Evolutionary conservation across 2,888 invertebrate genomes (phyloP).

Genomic region (Parthenolecanium corni): DNA sequence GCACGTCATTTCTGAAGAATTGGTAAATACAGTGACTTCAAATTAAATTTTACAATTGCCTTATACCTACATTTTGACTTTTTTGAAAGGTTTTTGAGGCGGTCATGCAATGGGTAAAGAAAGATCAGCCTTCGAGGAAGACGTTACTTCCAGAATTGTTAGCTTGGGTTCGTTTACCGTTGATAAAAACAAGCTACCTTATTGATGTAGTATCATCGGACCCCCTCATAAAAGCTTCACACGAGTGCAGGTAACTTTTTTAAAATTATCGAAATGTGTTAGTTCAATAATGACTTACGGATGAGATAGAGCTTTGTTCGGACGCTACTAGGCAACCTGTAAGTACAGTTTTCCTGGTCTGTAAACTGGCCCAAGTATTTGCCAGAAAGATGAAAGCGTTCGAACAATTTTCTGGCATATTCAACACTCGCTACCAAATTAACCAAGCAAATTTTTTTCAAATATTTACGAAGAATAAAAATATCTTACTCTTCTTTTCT

Average conservation of each 20-base stretch:
- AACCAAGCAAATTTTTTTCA: too few species aligned
- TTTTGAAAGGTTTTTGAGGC: slow-evolving; percentile 66
- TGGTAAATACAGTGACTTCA: slow-evolving; percentile 40
- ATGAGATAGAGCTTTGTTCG: too few species aligned
- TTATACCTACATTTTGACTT: neutral
- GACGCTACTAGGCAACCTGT: too few species aligned
- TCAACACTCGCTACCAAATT: too few species aligned
- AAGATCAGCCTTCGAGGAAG: slow-evolving; percentile 47
- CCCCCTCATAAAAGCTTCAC: slow-evolving; percentile 60
- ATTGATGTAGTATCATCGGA: slow-evolving; percentile 70
- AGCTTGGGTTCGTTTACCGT: slow-evolving; percentile 62
- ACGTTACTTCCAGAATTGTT: slow-evolving; percentile 56
- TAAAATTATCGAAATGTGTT: too few species aligned
- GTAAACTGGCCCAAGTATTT: too few species aligned
- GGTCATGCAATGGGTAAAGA: slow-evolving; percentile 66
- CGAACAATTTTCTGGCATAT: too few species aligned
- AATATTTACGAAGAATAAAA: too few species aligned
- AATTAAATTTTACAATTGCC: slow-evolving; percentile 1
- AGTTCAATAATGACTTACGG: too few species aligned
- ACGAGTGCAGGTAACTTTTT: slow-evolving; percentile 58
- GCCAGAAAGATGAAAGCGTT: too few species aligned
- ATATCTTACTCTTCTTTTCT: too few species aligned
- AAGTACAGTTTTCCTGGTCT: too few species aligned
- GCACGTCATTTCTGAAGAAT: slow-evolving; percentile 62
- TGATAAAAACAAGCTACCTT: slow-evolving; percentile 68